A percentile compares a stretch with the other conserved stretches of the same genome.
These are phyloP conservation scores for Chlorodrepanis virens DNA, from an alignment of 2,113 vertebrate genomes.

Conservation along the genomic window DNA sequence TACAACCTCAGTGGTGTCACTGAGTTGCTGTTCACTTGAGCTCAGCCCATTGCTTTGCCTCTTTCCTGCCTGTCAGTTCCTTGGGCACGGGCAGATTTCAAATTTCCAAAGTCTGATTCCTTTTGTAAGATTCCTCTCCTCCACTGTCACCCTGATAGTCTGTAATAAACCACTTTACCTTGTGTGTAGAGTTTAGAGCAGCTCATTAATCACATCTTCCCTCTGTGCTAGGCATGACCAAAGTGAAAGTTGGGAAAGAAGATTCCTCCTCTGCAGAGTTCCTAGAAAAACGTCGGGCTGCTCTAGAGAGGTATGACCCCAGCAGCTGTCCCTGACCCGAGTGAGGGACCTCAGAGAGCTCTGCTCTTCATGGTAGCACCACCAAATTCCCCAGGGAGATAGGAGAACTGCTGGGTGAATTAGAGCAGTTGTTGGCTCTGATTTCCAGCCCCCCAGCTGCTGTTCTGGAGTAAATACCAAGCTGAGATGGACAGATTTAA, in stretches of 20 bases:
- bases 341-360: neutral
- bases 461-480: neutral
- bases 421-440: neutral
- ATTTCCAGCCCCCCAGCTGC: neutral
- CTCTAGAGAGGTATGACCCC: constrained; percentile 87
- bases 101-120: neutral
- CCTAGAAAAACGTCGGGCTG: constrained; percentile 91
- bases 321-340: neutral
- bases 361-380: neutral
- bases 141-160: neutral
- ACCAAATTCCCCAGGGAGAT: neutral
- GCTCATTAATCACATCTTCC: neutral
- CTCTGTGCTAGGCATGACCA: constrained; percentile 89
- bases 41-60: neutral
- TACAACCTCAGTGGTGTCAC: neutral
- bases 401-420: neutral
- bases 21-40: neutral
- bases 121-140: neutral
- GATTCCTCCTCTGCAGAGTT: constrained; percentile 95
- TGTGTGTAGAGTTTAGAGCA: neutral
- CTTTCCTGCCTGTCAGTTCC: neutral
- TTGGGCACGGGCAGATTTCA: neutral
- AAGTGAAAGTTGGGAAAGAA: constrained; percentile 98
- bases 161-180: neutral
- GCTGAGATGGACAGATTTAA: neutral